Percentiles rank a stretch among this genome's conserved stretches.
Conservation (phyloP, 2,797 vertebrate species). For the Bradypus variegatus region DNA sequence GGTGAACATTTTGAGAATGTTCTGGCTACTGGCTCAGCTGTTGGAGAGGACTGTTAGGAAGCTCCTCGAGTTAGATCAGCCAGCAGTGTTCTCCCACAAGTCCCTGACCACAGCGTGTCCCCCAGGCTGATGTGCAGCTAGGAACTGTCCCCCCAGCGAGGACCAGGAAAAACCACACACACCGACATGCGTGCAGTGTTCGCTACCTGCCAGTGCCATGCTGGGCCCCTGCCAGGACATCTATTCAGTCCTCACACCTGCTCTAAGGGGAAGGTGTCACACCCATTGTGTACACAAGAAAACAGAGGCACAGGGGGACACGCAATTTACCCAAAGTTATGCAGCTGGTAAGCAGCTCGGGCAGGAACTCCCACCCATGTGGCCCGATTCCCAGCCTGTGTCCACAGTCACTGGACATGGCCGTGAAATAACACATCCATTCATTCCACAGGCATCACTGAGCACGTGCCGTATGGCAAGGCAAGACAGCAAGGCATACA, state of each 20-base stretch:
- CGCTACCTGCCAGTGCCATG: accelerated
- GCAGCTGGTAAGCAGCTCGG: too few species aligned
- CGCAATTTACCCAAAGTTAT: accelerated
- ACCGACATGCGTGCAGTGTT: accelerated
- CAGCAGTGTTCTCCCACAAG: neutral
- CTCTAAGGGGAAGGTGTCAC: accelerated
- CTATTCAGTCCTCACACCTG: neutral
- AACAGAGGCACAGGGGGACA: neutral
- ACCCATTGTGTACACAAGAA: neutral
- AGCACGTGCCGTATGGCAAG: neutral
- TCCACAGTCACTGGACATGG: neutral
- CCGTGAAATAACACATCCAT: accelerated
- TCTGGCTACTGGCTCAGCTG: neutral
- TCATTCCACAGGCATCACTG: too few species aligned
- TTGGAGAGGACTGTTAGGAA: neutral
- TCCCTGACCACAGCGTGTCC: neutral
- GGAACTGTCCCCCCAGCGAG: neutral
- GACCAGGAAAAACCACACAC: neutral
- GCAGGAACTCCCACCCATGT: accelerated
- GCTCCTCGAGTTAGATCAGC: constrained; percentile 4
- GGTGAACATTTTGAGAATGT: neutral
- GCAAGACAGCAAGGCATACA: neutral
- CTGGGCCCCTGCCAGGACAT: neutral
- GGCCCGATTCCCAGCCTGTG: neutral
- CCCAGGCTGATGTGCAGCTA: neutral